phyloP scores from a whole-genome alignment of 2,113 vertebrate genomes.

The Pseudolaguvia tuberculata region DNA sequence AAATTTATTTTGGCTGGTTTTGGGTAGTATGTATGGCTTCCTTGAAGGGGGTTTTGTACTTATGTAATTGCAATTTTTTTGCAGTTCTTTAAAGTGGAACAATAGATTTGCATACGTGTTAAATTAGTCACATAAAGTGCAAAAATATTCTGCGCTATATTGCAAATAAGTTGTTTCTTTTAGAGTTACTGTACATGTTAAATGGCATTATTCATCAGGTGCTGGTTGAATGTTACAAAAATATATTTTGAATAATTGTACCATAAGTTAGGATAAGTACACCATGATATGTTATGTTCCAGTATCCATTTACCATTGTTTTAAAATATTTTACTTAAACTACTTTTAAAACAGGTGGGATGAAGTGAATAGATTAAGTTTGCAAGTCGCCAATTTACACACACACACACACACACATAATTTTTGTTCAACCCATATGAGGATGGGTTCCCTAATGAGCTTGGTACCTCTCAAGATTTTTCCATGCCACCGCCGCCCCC shows the following conservation, averaged over 20 bases:
- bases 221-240: background rate
- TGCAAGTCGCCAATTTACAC: too few species aligned
- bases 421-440: too few species aligned
- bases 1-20: background rate
- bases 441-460: too few species aligned
- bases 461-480: too few species aligned
- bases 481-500: too few species aligned
- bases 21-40: background rate
- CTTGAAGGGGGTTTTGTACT: too few species aligned
- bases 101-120: background rate
- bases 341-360: too few species aligned
- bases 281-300: background rate
- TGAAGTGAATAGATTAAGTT: too few species aligned
- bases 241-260: background rate
- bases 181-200: background rate
- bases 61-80: background rate
- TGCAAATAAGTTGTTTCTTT: background rate
- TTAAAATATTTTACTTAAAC: background rate
- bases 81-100: background rate
- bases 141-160: background rate
- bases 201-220: background rate
- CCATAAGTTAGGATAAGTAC: background rate
- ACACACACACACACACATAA: too few species aligned
- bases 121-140: background rate
- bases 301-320: background rate